Evolutionary conservation across 2,113 vertebrate species (phyloP).

Genomic region (Sorex araneus): DNA sequence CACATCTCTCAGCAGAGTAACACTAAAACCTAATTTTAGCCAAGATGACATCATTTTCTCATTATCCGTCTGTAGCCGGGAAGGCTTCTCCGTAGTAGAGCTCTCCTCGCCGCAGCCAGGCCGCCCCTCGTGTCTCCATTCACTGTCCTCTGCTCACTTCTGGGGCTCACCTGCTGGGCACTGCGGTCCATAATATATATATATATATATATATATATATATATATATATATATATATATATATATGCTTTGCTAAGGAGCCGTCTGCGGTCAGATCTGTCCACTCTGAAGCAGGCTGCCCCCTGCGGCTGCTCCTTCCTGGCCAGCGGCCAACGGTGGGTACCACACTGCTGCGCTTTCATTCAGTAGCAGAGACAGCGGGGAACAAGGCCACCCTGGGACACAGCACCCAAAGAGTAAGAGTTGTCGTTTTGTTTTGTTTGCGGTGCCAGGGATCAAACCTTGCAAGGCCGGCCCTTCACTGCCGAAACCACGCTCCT

Average conservation of each 20-base stretch:
- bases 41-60: conserved; percentile 78
- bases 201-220: no score
- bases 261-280: neutral
- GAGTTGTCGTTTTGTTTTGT: no score
- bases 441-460: no score
- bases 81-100: conserved; percentile 66
- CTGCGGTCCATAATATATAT: no score
- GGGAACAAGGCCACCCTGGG: neutral
- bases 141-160: neutral
- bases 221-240: no score
- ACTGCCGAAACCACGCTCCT: no score
- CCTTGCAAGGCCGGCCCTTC: no score
- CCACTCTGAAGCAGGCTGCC: neutral
- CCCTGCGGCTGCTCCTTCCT: neutral
- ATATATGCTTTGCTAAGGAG: neutral
- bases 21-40: conserved; percentile 84
- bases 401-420: neutral
- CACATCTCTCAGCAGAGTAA: conserved; percentile 80
- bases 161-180: neutral
- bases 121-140: neutral
- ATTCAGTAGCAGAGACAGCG: neutral
- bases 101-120: neutral
- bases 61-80: conserved; percentile 68
- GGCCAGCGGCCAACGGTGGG: neutral
- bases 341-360: neutral